Evolutionary conservation across 2,888 invertebrate species (phyloP).

Genomic region (Diadegma fenestrale): DNA sequence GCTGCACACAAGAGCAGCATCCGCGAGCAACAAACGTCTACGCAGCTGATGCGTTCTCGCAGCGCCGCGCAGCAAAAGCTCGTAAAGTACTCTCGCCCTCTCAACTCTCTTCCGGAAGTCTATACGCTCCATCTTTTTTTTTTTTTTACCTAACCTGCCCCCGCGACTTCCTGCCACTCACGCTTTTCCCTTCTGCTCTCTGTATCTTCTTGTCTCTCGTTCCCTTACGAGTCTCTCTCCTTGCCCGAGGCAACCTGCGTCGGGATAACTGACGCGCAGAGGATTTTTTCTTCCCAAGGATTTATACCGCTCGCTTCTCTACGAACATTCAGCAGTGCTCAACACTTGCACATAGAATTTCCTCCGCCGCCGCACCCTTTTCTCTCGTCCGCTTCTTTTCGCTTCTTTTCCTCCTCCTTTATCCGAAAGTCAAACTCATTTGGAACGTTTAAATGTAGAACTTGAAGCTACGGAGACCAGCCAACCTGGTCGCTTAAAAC

Average conservation of each 20-base stretch:
- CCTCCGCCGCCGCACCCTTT: neutral
- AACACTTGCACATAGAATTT: conserved; percentile 32
- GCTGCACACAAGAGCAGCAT: conserved; percentile 36
- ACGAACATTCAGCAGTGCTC: conserved; percentile 36
- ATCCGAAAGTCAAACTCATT: conserved; percentile 53
- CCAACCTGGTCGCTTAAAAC: neutral
- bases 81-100: conserved; percentile 14
- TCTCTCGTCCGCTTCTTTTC: conserved; percentile 1
- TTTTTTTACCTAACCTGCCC: conserved; percentile 15
- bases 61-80: conserved; percentile 59
- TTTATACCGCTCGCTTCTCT: conserved; percentile 56
- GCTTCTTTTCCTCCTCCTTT: conserved; percentile 25
- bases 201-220: neutral
- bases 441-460: conserved; percentile 38
- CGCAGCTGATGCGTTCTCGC: conserved; percentile 57
- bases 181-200: conserved; percentile 36
- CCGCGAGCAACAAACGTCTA: conserved; percentile 12
- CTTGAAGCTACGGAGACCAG: neutral
- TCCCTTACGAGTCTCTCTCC: conserved; percentile 1
- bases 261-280: conserved; percentile 57
- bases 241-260: conserved; percentile 34
- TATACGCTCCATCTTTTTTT: neutral
- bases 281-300: conserved; percentile 43
- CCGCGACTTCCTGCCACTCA: conserved; percentile 16
- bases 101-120: neutral